Evolutionary conservation across 2,797 vertebrate genomes (phyloP).

Genomic region (Trachops cirrhosus): DNA sequence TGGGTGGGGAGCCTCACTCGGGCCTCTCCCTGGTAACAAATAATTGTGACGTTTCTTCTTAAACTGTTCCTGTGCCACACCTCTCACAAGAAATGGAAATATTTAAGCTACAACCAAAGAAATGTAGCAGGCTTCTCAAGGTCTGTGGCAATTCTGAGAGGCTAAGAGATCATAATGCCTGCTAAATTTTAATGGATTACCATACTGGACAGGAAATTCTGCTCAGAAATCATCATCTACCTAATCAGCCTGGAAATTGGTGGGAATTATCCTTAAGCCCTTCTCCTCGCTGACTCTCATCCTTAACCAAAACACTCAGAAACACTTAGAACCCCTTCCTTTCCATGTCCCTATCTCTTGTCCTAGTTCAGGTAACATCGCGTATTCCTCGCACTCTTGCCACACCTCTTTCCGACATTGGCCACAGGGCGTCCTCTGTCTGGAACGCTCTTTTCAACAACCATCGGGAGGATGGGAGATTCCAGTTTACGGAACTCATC

Average conservation of each 20-base stretch:
- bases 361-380: background rate
- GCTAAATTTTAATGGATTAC: background rate
- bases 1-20: background rate
- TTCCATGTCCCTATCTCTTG: background rate
- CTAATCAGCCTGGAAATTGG: background rate
- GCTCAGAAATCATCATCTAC: background rate
- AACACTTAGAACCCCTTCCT: background rate
- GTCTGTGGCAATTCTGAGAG: background rate
- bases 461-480: background rate
- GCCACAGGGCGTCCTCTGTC: background rate
- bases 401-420: background rate
- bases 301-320: background rate
- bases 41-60: background rate
- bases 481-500: background rate
- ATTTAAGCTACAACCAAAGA: background rate
- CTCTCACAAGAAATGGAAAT: background rate
- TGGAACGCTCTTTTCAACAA: background rate
- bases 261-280: background rate
- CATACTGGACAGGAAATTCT: background rate
- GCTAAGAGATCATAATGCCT: background rate
- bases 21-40: background rate
- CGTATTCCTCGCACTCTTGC: background rate
- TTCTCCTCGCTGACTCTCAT: background rate
- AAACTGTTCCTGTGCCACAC: background rate
- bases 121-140: background rate